phyloP scores from a whole-genome alignment of 2,113 vertebrate species.

The Strigops habroptila region DNA sequence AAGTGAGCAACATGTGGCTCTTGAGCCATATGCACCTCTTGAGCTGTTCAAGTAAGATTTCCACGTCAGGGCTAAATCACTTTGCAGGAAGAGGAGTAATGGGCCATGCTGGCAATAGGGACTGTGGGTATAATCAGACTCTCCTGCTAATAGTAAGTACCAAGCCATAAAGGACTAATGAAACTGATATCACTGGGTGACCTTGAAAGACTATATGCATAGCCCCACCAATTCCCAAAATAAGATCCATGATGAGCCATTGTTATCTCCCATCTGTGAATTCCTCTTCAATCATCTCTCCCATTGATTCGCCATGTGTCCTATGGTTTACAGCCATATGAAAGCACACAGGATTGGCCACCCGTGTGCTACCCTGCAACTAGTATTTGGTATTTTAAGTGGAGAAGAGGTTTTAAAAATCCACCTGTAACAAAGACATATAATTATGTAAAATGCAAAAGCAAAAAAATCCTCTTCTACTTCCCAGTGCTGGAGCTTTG shows the following conservation, averaged over 20 bases:
- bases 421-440: background rate
- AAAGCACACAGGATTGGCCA: background rate
- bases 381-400: slow-evolving; percentile 20
- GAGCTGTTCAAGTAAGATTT: background rate
- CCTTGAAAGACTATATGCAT: background rate
- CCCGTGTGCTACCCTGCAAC: background rate
- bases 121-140: background rate
- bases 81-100: background rate
- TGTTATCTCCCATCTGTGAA: slow-evolving; percentile 21
- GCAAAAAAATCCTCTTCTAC: background rate
- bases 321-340: slow-evolving; percentile 11
- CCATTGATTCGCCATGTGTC: slow-evolving; percentile 57
- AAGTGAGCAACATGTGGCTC: slow-evolving; percentile 17
- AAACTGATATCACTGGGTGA: slow-evolving; percentile 7
- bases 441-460: slow-evolving; percentile 13
- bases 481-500: background rate
- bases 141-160: background rate
- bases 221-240: slow-evolving; percentile 35
- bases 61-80: slow-evolving; percentile 9
- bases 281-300: slow-evolving; percentile 55
- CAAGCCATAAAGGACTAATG: slow-evolving; percentile 49
- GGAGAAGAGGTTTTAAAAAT: slow-evolving; percentile 12
- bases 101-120: slow-evolving; percentile 29
- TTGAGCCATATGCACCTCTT: slow-evolving; percentile 2
- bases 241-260: slow-evolving; percentile 46